A percentile compares a stretch with the other conserved stretches of the same genome.
Conservation (phyloP, 2,797 vertebrate genomes). For the Graptemys geographica region DNA sequence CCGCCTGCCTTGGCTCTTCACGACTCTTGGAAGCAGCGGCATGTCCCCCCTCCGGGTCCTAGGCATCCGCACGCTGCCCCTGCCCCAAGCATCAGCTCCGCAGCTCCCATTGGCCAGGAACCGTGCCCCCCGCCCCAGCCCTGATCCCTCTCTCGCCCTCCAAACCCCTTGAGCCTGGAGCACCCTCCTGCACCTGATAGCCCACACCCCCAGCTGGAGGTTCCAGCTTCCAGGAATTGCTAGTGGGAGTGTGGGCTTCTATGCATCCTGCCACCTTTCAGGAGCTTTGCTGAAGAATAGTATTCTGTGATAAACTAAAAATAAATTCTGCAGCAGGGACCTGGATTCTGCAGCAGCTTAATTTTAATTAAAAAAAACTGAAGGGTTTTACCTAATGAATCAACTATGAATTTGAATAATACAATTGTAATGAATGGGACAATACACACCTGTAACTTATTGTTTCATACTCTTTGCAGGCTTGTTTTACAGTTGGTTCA, state of each 20-base stretch:
- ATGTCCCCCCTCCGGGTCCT: too few species aligned
- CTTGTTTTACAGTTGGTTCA: background rate
- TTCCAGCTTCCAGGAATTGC: background rate
- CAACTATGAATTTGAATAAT: background rate
- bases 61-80: too few species aligned
- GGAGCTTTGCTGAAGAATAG: background rate
- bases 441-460: background rate
- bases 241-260: background rate
- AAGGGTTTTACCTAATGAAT: background rate
- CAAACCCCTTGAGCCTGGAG: too few species aligned
- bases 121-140: too few species aligned
- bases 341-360: background rate
- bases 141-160: too few species aligned
- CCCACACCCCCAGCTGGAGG: too few species aligned
- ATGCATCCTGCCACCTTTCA: background rate
- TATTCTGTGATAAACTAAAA: background rate
- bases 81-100: too few species aligned
- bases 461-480: background rate
- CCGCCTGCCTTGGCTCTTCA: too few species aligned
- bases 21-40: too few species aligned
- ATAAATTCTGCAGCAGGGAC: rapidly evolving
- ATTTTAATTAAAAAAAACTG: background rate
- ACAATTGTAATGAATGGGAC: background rate
- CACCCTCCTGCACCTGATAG: too few species aligned
- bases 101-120: too few species aligned